phyloP scores from a whole-genome alignment of 2,888 invertebrate genomes.

The Philereme transversata region DNA sequence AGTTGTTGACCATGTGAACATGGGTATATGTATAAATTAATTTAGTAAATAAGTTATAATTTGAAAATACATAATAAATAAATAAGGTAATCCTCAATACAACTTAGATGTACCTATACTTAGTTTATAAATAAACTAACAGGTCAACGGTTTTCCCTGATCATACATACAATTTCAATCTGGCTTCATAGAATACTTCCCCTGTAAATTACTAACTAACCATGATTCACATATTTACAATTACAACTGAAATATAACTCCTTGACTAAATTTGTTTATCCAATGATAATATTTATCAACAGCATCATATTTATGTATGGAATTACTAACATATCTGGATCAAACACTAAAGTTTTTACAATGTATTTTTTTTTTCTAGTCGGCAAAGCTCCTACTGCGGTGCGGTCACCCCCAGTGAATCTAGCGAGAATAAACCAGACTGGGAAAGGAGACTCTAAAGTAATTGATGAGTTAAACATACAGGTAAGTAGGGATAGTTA shows the following conservation, averaged over 20 bases:
- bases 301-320: neutral
- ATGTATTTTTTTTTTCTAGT: constrained; percentile 54
- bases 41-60: neutral
- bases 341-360: constrained; percentile 2
- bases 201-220: neutral
- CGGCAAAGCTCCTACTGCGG: constrained; percentile 59
- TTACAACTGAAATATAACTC: neutral
- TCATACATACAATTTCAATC: neutral
- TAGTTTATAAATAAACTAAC: constrained; percentile 10
- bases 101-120: neutral
- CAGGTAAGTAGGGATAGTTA: constrained; percentile 58
- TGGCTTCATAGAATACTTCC: neutral
- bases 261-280: neutral
- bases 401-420: constrained; percentile 72
- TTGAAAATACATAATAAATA: neutral
- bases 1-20: neutral
- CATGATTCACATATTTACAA: neutral
- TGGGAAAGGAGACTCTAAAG: constrained; percentile 75
- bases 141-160: constrained; percentile 11
- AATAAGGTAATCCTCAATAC: neutral
- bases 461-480: constrained; percentile 73
- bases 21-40: neutral
- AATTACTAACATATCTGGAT: neutral
- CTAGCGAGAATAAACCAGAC: constrained; percentile 73
- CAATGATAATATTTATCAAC: too few species aligned